phyloP scores from a whole-genome alignment of 2,113 vertebrate genomes.

The Percina caprodes region DNA sequence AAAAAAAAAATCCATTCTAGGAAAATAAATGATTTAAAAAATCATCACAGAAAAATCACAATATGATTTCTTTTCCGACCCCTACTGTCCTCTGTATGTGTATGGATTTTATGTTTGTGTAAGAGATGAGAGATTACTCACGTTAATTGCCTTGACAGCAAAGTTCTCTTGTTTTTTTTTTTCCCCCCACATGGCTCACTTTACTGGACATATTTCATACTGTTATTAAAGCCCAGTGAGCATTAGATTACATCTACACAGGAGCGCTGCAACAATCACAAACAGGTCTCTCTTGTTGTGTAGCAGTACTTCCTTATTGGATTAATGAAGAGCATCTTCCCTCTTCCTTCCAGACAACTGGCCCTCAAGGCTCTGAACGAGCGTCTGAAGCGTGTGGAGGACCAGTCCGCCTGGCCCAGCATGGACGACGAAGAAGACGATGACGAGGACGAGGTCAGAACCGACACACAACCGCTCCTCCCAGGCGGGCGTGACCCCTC shows the following conservation, averaged over 20 bases:
- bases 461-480: slow-evolving; percentile 82
- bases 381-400: slow-evolving; percentile 95
- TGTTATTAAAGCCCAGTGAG: neutral
- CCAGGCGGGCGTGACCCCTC: slow-evolving; percentile 66
- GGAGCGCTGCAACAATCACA: neutral
- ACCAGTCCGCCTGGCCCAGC: slow-evolving; percentile 95
- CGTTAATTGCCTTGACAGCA: neutral
- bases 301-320: neutral
- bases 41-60: too few species aligned
- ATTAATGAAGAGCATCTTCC: neutral
- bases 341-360: slow-evolving; percentile 87
- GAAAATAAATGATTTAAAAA: too few species aligned
- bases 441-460: slow-evolving; percentile 88
- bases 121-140: neutral
- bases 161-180: neutral
- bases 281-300: neutral
- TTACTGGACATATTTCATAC: neutral
- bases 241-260: neutral
- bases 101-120: neutral
- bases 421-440: slow-evolving; percentile 98
- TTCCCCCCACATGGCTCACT: neutral
- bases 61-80: too few species aligned
- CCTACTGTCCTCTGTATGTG: neutral
- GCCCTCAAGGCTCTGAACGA: slow-evolving; percentile 98
- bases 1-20: too few species aligned